Conservation (phyloP, 2,113 vertebrate species). For the Rhinolophus sinicus region DNA sequence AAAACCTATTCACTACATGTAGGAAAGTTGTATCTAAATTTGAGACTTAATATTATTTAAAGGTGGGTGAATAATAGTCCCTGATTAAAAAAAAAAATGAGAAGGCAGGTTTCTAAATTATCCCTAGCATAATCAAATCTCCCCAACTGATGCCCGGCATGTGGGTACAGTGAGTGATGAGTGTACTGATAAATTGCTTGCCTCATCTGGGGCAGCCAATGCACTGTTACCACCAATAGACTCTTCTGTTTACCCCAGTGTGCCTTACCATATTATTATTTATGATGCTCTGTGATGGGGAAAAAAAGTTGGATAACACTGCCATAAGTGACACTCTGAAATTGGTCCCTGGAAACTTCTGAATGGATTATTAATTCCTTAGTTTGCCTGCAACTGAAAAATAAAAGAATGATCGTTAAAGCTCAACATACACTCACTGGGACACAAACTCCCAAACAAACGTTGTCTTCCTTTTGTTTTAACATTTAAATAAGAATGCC, state of each 20-base stretch:
- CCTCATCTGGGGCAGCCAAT: background rate
- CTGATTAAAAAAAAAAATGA: background rate
- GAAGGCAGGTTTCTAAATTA: background rate
- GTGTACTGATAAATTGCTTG: accelerated
- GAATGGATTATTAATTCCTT: background rate
- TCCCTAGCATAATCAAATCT: background rate
- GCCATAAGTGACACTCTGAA: background rate
- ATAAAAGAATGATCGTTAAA: background rate
- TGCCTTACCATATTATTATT: background rate
- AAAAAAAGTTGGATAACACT: background rate
- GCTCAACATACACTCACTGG: background rate
- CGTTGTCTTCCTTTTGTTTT: background rate
- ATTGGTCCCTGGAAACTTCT: background rate
- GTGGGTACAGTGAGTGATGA: background rate
- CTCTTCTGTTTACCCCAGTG: background rate
- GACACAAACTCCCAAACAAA: background rate
- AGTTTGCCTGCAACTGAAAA: background rate
- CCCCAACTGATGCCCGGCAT: accelerated
- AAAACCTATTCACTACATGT: background rate
- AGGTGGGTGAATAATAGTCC: background rate
- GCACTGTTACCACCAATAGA: background rate
- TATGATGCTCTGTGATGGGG: background rate
- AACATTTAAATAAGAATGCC: background rate
- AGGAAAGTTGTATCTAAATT: background rate
- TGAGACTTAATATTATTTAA: background rate